phyloP scores from a whole-genome alignment of 2,797 vertebrate species.

The Adelosebastes latens region DNA sequence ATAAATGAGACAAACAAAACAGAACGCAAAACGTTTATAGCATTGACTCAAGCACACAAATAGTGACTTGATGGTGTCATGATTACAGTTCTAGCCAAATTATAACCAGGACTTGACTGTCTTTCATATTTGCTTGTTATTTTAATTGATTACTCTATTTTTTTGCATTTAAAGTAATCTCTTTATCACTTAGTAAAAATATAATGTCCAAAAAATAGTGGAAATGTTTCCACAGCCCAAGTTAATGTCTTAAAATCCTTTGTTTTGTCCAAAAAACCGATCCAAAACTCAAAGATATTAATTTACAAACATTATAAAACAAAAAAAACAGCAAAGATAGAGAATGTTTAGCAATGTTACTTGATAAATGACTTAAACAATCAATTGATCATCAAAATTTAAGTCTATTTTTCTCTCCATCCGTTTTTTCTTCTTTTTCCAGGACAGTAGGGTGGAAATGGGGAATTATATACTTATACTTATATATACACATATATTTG shows the following conservation, averaged over 20 bases:
- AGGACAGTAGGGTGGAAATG: too few relatives aligned
- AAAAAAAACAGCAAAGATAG: too few relatives aligned
- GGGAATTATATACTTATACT: neutral
- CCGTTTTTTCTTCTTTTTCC: too few relatives aligned
- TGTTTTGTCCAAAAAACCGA: neutral
- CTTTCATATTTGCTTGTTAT: neutral
- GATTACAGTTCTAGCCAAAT: too few relatives aligned
- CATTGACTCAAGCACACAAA: too few relatives aligned
- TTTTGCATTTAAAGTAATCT: neutral
- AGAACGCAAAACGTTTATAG: too few relatives aligned
- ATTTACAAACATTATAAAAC: too few relatives aligned
- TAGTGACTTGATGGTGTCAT: rapidly evolving
- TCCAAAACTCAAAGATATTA: too few relatives aligned
- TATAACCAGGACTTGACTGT: too few relatives aligned
- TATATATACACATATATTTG: too few relatives aligned
- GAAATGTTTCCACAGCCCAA: neutral
- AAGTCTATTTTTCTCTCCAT: neutral
- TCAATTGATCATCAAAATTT: neutral
- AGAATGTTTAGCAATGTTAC: neutral
- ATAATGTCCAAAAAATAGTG: neutral
- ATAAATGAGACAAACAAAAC: too few relatives aligned
- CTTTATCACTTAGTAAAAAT: neutral
- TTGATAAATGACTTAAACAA: neutral
- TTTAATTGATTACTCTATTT: neutral
- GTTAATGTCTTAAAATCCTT: neutral